Conservation (phyloP, 2,888 invertebrate genomes). For the Desoria tigrina region DNA sequence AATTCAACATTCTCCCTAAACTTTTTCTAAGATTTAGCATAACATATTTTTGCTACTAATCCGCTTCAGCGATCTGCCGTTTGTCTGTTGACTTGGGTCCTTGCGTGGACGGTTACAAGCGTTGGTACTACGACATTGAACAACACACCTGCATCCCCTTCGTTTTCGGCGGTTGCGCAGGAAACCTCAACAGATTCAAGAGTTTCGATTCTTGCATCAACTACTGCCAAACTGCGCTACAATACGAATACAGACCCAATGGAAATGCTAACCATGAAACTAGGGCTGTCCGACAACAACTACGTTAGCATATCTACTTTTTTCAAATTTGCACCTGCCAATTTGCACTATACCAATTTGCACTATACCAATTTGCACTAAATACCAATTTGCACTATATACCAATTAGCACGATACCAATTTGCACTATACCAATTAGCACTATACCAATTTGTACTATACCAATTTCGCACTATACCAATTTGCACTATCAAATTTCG, state of each 20-base stretch:
- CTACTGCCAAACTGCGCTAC: constrained; percentile 59
- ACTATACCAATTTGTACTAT: too few species aligned
- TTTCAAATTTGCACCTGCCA: too few species aligned
- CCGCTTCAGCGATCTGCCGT: constrained; percentile 65
- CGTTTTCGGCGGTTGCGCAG: constrained; percentile 82
- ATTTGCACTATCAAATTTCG: too few species aligned
- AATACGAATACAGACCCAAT: constrained; percentile 8
- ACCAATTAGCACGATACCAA: too few species aligned
- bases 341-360: too few species aligned
- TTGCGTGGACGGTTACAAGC: constrained; percentile 62
- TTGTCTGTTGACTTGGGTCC: constrained; percentile 67
- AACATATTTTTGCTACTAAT: not conserved
- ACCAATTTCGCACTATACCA: too few species aligned
- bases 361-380: too few species aligned
- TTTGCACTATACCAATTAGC: too few species aligned
- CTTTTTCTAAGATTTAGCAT: not conserved
- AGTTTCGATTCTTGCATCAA: constrained; percentile 70
- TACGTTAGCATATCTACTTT: too few species aligned
- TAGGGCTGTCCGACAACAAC: too few species aligned
- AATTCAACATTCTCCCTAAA: too few species aligned
- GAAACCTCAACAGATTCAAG: constrained; percentile 76
- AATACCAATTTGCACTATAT: too few species aligned
- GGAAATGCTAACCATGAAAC: not conserved
- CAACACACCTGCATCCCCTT: constrained; percentile 74
- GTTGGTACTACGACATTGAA: constrained; percentile 61